A percentile compares a stretch with the other conserved stretches of the same genome.
Evolutionary conservation across 2,113 vertebrate species (phyloP).

Genomic region (Sminthopsis crassicaudata): DNA sequence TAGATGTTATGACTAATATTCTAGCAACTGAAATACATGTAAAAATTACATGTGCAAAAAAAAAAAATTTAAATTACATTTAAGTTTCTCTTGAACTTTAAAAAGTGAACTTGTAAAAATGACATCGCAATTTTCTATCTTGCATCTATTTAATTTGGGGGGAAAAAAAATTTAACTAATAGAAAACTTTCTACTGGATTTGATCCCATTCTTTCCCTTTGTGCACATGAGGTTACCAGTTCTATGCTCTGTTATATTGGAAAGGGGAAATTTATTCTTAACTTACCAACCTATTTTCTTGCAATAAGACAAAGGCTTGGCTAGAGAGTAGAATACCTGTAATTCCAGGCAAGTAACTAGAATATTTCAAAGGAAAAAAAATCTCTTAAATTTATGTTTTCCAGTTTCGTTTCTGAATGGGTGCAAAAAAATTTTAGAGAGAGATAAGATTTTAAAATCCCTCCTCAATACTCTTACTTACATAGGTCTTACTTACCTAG

Average conservation of each 20-base stretch:
- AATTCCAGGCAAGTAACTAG: not conserved
- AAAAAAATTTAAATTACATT: constrained; percentile 81
- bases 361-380: not conserved
- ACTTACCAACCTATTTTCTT: not conserved
- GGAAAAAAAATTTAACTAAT: not conserved
- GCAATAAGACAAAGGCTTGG: not conserved
- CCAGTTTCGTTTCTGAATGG: not conserved
- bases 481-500: not conserved
- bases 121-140: constrained; percentile 5
- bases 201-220: not conserved
- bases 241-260: not conserved
- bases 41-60: constrained; percentile 75
- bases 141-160: not conserved
- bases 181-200: not conserved
- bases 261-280: not conserved
- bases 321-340: not conserved
- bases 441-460: not conserved
- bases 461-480: not conserved
- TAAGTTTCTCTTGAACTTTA: constrained; percentile 66
- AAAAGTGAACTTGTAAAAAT: constrained; percentile 60
- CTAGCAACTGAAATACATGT: constrained; percentile 72
- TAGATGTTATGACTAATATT: constrained; percentile 86
- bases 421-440: not conserved
- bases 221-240: not conserved
- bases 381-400: not conserved